These are phyloP conservation scores for Notarius quadriscutis DNA, from an alignment of 2,113 vertebrate species.

Conservation along the genomic window DNA sequence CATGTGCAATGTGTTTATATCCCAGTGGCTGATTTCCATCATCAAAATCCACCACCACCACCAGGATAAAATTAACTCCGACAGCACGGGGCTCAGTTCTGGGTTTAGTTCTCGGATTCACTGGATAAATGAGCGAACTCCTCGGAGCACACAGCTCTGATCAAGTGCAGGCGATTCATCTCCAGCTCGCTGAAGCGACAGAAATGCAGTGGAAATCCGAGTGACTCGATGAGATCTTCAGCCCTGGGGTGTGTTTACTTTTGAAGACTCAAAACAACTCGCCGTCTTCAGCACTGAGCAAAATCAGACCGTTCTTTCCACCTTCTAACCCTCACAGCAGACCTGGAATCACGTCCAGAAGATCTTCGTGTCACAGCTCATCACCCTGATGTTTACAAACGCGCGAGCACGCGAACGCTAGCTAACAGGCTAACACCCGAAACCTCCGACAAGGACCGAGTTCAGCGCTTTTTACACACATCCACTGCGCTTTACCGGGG, in stretches of 20 bases:
- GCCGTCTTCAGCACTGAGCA: not conserved
- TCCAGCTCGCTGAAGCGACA: not conserved
- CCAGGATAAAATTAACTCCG: constrained; percentile 2
- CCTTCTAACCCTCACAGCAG: no score
- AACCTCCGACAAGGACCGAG: not conserved
- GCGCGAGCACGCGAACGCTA: not conserved
- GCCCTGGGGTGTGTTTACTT: not conserved
- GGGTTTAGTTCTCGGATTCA: not conserved
- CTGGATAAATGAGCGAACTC: not conserved
- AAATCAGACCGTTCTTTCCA: not conserved
- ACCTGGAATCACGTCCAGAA: not conserved
- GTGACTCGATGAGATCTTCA: not conserved
- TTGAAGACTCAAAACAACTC: not conserved
- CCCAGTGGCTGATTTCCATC: not conserved
- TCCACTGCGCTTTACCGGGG: not conserved
- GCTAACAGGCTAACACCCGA: not conserved
- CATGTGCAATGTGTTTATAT: constrained; percentile 5
- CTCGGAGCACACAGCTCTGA: not conserved
- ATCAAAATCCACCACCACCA: not conserved
- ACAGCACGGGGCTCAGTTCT: not conserved
- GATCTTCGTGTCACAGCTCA: accelerated
- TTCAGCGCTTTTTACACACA: not conserved
- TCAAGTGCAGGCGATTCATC: not conserved
- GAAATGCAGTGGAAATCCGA: not conserved
- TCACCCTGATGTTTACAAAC: not conserved